Conservation (phyloP, 2,888 invertebrate genomes). For the Dolichomitus sp. region DNA sequence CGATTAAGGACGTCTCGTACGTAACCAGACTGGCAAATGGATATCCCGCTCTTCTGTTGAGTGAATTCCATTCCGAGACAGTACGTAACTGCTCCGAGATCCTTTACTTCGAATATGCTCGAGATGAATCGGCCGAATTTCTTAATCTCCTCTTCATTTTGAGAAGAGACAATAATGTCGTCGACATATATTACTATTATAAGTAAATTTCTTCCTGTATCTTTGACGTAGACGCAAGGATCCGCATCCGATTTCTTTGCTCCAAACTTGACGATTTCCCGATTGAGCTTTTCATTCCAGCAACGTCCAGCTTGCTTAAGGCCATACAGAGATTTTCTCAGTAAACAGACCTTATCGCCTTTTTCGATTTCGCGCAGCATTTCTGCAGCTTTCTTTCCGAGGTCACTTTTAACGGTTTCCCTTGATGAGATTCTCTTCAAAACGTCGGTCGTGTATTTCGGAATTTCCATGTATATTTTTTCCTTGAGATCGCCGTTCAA, state of each 20-base stretch:
- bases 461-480: slow-evolving; percentile 37
- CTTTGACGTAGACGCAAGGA: slow-evolving; percentile 20
- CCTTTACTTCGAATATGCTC: slow-evolving; percentile 32
- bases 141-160: slow-evolving; percentile 6
- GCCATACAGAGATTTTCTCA: slow-evolving; percentile 50
- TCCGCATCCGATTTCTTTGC: slow-evolving; percentile 69
- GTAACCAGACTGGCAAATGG: slow-evolving; percentile 8
- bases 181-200: slow-evolving; percentile 3
- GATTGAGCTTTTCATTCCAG: slow-evolving; percentile 65
- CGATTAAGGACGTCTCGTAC: slow-evolving; percentile 7
- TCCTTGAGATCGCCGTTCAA: slow-evolving; percentile 32
- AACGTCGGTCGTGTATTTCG: slow-evolving; percentile 34
- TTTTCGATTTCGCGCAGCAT: slow-evolving; percentile 23
- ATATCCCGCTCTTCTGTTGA: not conserved
- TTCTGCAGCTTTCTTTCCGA: slow-evolving; percentile 19
- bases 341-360: slow-evolving; percentile 43
- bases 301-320: slow-evolving; percentile 44
- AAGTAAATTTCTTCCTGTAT: slow-evolving; percentile 3
- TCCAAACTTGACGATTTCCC: slow-evolving; percentile 67
- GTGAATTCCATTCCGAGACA: slow-evolving; percentile 35
- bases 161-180: no score
- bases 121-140: slow-evolving; percentile 46
- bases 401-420: slow-evolving; percentile 20
- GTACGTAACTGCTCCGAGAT: slow-evolving; percentile 7
- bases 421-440: slow-evolving; percentile 34